Percentiles rank a stretch among this genome's conserved stretches.
These are phyloP conservation scores for Lysandra bellargus DNA, from an alignment of 2,888 invertebrate genomes.

Conservation along the genomic window DNA sequence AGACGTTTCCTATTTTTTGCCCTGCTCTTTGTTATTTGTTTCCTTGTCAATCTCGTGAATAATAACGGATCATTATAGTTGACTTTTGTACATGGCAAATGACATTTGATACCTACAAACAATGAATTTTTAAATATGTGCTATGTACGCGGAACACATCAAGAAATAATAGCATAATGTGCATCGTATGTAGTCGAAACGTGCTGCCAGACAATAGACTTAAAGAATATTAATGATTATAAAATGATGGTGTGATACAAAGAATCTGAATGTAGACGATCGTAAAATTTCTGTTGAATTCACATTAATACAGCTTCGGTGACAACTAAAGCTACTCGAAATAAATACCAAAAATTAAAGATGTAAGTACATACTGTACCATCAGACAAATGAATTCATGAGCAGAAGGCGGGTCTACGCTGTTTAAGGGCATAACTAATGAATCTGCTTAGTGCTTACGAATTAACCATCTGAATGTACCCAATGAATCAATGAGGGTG, in stretches of 20 bases:
- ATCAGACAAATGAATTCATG: too few species aligned
- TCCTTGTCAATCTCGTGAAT: neutral
- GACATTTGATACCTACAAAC: slow-evolving; percentile 6
- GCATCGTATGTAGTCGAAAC: slow-evolving; percentile 2
- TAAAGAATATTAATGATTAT: neutral
- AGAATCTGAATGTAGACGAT: neutral
- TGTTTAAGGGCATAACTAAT: too few species aligned
- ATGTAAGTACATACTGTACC: too few species aligned
- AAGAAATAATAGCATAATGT: slow-evolving; percentile 23
- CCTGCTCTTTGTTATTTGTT: neutral
- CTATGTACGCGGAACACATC: slow-evolving; percentile 12
- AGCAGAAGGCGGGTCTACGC: too few species aligned
- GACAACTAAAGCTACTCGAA: too few species aligned
- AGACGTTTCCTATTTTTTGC: neutral
- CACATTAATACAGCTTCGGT: too few species aligned
- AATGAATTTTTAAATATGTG: slow-evolving; percentile 10
- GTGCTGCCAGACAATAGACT: neutral
- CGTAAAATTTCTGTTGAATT: too few species aligned
- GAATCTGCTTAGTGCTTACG: too few species aligned
- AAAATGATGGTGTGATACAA: neutral
- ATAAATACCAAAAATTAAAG: too few species aligned
- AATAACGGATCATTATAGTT: neutral
- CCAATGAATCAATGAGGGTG: too few species aligned
- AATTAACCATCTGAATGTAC: too few species aligned
- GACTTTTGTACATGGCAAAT: slow-evolving; percentile 23